Conservation (phyloP, 2,888 invertebrate species). For the Parelbella ahira region DNA sequence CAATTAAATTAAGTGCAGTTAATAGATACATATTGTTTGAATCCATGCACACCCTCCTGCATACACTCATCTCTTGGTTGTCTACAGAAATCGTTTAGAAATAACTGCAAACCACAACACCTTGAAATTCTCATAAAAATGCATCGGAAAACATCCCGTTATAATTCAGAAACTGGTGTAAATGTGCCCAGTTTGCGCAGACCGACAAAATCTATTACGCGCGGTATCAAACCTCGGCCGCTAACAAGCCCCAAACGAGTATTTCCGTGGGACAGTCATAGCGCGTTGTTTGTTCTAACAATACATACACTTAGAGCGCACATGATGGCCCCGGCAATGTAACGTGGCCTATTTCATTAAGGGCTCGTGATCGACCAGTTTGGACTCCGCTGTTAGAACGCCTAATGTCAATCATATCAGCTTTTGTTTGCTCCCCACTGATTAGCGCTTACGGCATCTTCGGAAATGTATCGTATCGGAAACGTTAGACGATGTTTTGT, state of each 20-base stretch:
- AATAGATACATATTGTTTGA: no score
- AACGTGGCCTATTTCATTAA: constrained; percentile 54
- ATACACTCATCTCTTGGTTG: no score
- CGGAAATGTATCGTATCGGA: background rate
- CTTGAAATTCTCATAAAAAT: no score
- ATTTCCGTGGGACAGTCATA: constrained; percentile 61
- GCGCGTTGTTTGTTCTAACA: constrained; percentile 45
- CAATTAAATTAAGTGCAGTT: no score
- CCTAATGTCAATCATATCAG: constrained; percentile 45
- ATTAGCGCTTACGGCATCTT: constrained; percentile 15
- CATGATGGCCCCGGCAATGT: constrained; percentile 52
- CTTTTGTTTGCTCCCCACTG: constrained; percentile 16
- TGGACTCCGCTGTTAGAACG: constrained; percentile 36
- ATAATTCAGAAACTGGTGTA: no score
- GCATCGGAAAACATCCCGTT: no score
- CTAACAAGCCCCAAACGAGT: constrained; percentile 51
- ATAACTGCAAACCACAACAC: no score
- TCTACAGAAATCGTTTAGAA: no score
- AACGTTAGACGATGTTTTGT: no score
- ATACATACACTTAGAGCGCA: constrained; percentile 30
- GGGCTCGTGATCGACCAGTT: constrained; percentile 59
- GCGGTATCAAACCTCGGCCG: constrained; percentile 28
- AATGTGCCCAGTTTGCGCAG: no score
- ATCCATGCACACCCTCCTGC: no score
- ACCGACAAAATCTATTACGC: constrained; percentile 20